Conservation (phyloP, 1,140 invertebrate genomes). For the Drosophila ohnishii region DNA sequence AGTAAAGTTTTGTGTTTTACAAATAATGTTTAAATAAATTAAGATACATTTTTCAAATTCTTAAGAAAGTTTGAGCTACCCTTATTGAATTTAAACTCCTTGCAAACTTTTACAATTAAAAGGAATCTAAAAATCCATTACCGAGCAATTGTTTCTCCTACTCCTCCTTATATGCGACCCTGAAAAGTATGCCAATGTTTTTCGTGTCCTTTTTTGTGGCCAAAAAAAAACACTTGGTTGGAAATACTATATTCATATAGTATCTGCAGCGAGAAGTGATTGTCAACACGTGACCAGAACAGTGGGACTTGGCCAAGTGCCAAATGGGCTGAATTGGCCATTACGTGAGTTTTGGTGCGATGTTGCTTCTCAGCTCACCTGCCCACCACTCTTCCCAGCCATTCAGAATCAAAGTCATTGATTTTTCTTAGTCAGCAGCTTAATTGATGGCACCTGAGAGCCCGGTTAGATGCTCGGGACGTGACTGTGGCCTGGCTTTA, state of each 20-base stretch:
- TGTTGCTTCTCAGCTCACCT: conserved; percentile 35
- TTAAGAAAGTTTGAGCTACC: neutral
- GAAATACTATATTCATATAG: conserved; percentile 10
- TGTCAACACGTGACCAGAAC: conserved; percentile 57
- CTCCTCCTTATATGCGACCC: conserved; percentile 28
- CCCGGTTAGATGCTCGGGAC: conserved; percentile 33
- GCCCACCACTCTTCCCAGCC: conserved; percentile 11
- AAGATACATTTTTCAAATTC: neutral
- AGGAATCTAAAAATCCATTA: neutral
- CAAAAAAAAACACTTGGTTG: conserved; percentile 27
- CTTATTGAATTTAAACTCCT: neutral
- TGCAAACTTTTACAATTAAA: neutral
- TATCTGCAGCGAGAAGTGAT: conserved; percentile 24
- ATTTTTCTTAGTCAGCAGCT: conserved; percentile 56
- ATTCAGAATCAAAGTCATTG: conserved; percentile 63
- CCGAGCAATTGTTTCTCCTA: neutral
- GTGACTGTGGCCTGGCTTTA: conserved; percentile 51
- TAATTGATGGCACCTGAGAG: conserved; percentile 45
- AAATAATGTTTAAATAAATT: neutral
- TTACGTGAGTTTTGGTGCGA: conserved; percentile 37
- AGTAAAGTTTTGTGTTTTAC: neutral
- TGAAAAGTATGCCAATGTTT: conserved; percentile 58
- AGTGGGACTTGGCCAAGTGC: conserved; percentile 51
- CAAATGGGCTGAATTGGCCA: conserved; percentile 67
- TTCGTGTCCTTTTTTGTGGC: conserved; percentile 17